Conservation (phyloP, 1,140 invertebrate genomes). For the Philopotamus ludificatus region DNA sequence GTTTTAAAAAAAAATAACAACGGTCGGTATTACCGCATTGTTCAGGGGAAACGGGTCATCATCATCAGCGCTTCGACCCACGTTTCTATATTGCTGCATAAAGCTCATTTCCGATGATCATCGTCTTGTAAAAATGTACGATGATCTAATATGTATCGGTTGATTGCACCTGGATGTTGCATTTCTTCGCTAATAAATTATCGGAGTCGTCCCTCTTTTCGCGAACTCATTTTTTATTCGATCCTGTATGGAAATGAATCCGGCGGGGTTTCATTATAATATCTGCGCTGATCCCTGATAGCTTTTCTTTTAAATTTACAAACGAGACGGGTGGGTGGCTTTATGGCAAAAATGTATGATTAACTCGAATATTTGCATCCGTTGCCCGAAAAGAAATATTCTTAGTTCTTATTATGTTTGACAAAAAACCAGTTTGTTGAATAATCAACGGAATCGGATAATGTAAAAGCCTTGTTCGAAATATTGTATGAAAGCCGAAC, state of each 20-base stretch:
- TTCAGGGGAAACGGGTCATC: background rate
- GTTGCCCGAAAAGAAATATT: no score
- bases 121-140: no score
- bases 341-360: no score
- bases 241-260: conserved; percentile 28
- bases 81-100: no score
- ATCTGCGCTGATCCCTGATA: background rate
- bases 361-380: no score
- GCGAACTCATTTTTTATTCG: conserved; percentile 33
- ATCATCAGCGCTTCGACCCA: background rate
- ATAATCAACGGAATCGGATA: conserved; percentile 39
- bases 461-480: conserved; percentile 37
- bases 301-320: background rate
- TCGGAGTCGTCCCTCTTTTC: conserved; percentile 28
- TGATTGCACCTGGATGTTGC: conserved; percentile 1
- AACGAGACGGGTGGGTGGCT: background rate
- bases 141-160: no score
- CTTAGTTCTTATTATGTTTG: no score
- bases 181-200: conserved; percentile 28
- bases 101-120: no score
- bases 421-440: conserved; percentile 27
- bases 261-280: conserved; percentile 21
- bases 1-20: background rate
- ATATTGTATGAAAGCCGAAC: conserved; percentile 9
- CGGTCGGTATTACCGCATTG: background rate